These are phyloP conservation scores for Periophthalmus modestus DNA, from an alignment of 2,113 vertebrate species.

Conservation along the genomic window DNA sequence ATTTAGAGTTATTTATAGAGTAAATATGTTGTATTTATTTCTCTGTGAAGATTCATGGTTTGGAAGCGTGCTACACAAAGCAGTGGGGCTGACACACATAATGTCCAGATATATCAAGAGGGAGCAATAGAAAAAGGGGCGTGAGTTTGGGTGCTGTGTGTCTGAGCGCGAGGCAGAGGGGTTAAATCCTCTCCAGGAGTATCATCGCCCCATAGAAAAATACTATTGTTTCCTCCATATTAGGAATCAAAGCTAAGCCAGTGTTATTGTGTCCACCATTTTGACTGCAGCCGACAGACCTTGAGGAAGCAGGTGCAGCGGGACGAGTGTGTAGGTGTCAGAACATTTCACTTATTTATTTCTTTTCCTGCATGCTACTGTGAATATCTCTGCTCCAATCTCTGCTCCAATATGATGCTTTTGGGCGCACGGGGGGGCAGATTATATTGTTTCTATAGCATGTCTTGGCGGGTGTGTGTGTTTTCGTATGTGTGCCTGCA, in stretches of 20 bases:
- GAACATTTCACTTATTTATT: conserved; percentile 45
- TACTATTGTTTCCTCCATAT: conserved; percentile 72
- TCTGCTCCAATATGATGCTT: conserved; percentile 3
- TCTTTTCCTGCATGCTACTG: conserved; percentile 76
- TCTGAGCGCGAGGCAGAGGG: conserved; percentile 18
- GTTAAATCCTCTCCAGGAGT: conserved; percentile 59
- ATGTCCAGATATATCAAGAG: conserved; percentile 68
- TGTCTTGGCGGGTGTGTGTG: conserved; percentile 10
- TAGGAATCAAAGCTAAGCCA: conserved; percentile 71
- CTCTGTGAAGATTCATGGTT: conserved; percentile 21
- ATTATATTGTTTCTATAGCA: conserved; percentile 4
- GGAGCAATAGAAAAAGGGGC: conserved; percentile 39
- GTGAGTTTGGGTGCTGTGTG: conserved; percentile 36
- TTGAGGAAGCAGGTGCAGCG: conserved; percentile 68
- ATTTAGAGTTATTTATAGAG: conserved; percentile 22
- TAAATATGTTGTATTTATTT: conserved; percentile 20
- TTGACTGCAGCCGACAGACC: conserved; percentile 71
- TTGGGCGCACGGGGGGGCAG: background rate
- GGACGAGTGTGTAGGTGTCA: conserved; percentile 59
- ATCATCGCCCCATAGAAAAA: conserved; percentile 59
- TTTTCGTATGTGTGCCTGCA: conserved; percentile 47
- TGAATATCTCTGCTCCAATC: conserved; percentile 17
- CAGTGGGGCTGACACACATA: conserved; percentile 54
- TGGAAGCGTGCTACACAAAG: conserved; percentile 29
- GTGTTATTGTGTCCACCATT: conserved; percentile 72